Percentiles rank a stretch among this genome's conserved stretches.
Evolutionary conservation across 2,888 invertebrate species (phyloP).

Genomic region (Zygothrica quintamaculata): DNA sequence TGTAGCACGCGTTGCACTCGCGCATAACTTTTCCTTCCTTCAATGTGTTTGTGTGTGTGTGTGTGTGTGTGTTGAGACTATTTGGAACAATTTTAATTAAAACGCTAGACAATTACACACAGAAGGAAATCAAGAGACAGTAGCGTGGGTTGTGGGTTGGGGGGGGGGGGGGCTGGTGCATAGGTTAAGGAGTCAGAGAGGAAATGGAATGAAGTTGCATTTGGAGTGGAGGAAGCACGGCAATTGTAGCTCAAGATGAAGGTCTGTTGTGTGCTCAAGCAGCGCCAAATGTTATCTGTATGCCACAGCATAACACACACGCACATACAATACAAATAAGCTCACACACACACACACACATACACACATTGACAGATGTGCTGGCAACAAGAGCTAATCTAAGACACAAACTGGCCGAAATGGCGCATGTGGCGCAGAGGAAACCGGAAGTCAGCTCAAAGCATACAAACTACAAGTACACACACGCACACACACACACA

Average conservation of each 20-base stretch:
- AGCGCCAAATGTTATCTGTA: slow-evolving; percentile 50
- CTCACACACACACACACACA: slow-evolving; percentile 5
- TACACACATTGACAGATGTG: slow-evolving; percentile 3
- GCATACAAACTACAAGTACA: slow-evolving; percentile 4
- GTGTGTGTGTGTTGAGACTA: slow-evolving; percentile 48
- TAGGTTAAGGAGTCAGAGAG: background rate
- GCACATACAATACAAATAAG: too few relatives aligned
- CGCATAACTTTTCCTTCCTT: slow-evolving; percentile 52
- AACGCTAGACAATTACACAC: slow-evolving; percentile 75
- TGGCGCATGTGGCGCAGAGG: slow-evolving; percentile 22
- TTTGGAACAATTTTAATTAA: slow-evolving; percentile 77
- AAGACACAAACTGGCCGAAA: slow-evolving; percentile 40
- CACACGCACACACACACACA: slow-evolving; percentile 7
- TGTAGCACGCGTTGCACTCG: slow-evolving; percentile 60
- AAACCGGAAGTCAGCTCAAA: slow-evolving; percentile 42
- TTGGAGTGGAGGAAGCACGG: slow-evolving; percentile 33
- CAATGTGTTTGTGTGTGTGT: slow-evolving; percentile 8
- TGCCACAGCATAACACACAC: slow-evolving; percentile 59
- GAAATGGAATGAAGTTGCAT: background rate
- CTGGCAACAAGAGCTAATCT: slow-evolving; percentile 41
- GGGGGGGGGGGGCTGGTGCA: slow-evolving; percentile 5
- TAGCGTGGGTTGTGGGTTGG: too few relatives aligned
- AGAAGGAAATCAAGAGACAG: slow-evolving; percentile 30
- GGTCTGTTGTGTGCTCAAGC: slow-evolving; percentile 74
- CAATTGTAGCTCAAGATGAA: slow-evolving; percentile 55